Evolutionary conservation across 1,140 invertebrate genomes (phyloP).

Genomic region (Drosophila truncata): DNA sequence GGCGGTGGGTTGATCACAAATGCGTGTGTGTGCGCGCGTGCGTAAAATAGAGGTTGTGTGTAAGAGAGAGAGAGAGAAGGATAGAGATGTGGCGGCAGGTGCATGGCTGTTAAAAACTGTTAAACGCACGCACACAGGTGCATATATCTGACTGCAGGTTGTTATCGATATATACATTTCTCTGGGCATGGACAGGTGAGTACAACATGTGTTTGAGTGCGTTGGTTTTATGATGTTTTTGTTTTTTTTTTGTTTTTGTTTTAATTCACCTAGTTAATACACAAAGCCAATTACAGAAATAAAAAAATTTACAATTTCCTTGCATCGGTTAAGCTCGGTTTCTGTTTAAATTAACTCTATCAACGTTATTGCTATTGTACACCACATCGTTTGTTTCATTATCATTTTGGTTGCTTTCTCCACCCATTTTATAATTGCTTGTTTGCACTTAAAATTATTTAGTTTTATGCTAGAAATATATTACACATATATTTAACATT

Average conservation of each 20-base stretch:
- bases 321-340: conserved; percentile 35
- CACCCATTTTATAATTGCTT: conserved; percentile 83
- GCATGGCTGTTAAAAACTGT: conserved; percentile 51
- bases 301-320: conserved; percentile 54
- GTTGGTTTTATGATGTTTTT: not conserved
- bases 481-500: conserved; percentile 62
- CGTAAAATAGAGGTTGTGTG: conserved; percentile 11
- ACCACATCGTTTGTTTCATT: conserved; percentile 36
- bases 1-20: conserved; percentile 27
- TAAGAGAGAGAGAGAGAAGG: conserved; percentile 7
- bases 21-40: conserved; percentile 38
- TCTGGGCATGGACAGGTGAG: conserved; percentile 30
- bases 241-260: not conserved
- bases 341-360: conserved; percentile 48
- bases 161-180: conserved; percentile 55
- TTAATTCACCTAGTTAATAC: conserved; percentile 49
- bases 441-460: conserved; percentile 77
- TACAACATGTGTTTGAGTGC: conserved; percentile 27
- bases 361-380: conserved; percentile 52
- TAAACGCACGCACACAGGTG: conserved; percentile 46
- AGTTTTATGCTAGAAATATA: conserved; percentile 72
- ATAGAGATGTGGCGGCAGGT: conserved; percentile 37
- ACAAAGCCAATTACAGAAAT: conserved; percentile 74
- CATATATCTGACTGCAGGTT: conserved; percentile 33
- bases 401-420: conserved; percentile 54